A percentile compares a stretch with the other conserved stretches of the same genome.
phyloP scores from a whole-genome alignment of 1,140 invertebrate species.

The Papilio machaon region DNA sequence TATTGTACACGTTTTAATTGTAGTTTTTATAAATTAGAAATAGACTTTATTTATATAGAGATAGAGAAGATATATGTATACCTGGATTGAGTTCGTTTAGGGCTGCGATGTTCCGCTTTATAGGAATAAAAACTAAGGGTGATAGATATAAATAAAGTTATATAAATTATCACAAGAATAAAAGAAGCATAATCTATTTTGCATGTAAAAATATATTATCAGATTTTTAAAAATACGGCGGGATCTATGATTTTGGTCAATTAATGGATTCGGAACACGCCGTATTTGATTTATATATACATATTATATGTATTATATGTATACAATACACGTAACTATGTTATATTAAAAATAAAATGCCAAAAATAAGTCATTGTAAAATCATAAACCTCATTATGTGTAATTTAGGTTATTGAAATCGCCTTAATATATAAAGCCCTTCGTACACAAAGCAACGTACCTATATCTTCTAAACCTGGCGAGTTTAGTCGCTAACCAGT shows the following conservation, averaged over 20 bases:
- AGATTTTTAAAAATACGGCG: constrained; percentile 45
- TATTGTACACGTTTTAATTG: constrained; percentile 76
- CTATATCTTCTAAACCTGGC: too few species aligned
- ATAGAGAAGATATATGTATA: constrained; percentile 72
- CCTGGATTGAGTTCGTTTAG: constrained; percentile 66
- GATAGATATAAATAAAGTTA: constrained; percentile 59
- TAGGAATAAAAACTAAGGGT: constrained; percentile 62
- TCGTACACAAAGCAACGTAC: too few species aligned
- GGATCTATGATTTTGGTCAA: constrained; percentile 47
- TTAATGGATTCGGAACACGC: constrained; percentile 45
- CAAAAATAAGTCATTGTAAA: constrained; percentile 73
- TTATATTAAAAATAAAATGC: constrained; percentile 61
- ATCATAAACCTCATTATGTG: constrained; percentile 71
- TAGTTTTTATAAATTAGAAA: constrained; percentile 74
- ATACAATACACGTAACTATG: constrained; percentile 60
- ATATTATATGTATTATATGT: not conserved
- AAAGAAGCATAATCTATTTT: constrained; percentile 72
- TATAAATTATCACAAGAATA: constrained; percentile 61
- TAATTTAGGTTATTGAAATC: constrained; percentile 69
- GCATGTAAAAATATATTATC: constrained; percentile 45
- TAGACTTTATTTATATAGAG: constrained; percentile 75
- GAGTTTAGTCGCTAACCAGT: too few species aligned
- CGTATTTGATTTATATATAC: constrained; percentile 43
- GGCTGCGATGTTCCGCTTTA: constrained; percentile 68
- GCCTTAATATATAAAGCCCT: constrained; percentile 62